Conservation (phyloP, 2,113 vertebrate species). For the Orthonyx spaldingii region DNA sequence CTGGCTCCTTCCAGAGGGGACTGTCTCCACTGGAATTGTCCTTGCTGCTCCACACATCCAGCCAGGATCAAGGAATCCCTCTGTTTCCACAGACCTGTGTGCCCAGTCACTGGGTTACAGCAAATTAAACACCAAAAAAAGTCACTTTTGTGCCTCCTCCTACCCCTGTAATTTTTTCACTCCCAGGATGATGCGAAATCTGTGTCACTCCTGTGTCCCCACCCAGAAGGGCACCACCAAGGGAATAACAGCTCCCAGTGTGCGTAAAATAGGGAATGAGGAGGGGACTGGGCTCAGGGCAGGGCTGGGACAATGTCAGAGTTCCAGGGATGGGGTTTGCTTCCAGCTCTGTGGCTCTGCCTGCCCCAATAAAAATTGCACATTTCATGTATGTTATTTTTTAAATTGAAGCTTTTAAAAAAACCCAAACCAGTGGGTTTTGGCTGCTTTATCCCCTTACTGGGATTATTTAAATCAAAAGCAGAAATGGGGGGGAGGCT, state of each 20-base stretch:
- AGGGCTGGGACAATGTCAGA: not conserved
- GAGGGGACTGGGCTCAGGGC: not conserved
- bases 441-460: constrained; percentile 20
- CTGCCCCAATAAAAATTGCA: not conserved
- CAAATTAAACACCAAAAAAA: not conserved
- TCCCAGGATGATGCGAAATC: not conserved
- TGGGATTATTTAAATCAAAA: constrained; percentile 45
- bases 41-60: not conserved
- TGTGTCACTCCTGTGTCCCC: not conserved
- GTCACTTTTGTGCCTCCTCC: not conserved
- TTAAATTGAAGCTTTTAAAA: not conserved
- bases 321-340: not conserved
- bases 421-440: not conserved
- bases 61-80: not conserved
- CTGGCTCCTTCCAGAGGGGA: not conserved
- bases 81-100: not conserved
- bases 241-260: not conserved
- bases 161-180: fast-evolving
- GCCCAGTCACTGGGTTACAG: not conserved
- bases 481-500: not conserved
- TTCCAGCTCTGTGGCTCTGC: not conserved
- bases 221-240: not conserved
- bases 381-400: not conserved
- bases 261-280: not conserved
- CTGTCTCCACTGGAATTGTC: not conserved